Evolutionary conservation across 2,888 invertebrate species (phyloP), one percentile per base, ranked within the genome.

Genomic region (Spodoptera littoralis): DNA sequence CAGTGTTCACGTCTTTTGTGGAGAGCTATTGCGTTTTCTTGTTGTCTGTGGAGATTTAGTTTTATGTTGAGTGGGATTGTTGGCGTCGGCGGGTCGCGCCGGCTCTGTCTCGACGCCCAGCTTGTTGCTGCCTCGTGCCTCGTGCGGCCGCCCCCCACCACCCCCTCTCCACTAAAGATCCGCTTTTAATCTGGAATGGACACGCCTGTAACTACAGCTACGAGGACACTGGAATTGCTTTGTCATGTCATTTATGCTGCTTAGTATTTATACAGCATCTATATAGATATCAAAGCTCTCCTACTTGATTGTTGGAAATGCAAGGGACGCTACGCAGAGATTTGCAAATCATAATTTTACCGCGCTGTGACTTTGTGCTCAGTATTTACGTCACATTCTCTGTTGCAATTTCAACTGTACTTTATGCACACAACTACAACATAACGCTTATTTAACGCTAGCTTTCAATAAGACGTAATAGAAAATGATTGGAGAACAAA

Each of bases 11-110:
- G 81, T 84, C 76, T 65, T 77, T 68, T 86, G 85, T 85, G 81
- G 84, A 87, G 86, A 87, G 85, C 85, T 88, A 87, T 88, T 85
- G 84, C 84, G 82, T 85, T 87, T 84, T 84, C 85, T 86, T 79
- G 82, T 84, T 78, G 80, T 87, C 83, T 86, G 83, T 78, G 83
- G 81, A 88, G 89, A 86, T 89, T 90, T 90, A 90, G 89, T 90
- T 90, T 90, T 90, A 89, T 89, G 90, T 90, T 81, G 89, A 92
- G 92, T 90, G 87, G 89, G 87, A 87, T 88, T 84, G 86, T 76
- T 85, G 91, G 92, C 91, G 93, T 83, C 92, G 88, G 78, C 82
- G 84, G 81, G 92, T 83, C 92, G 92, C 90, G 90, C 85, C 90
- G 83, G 79, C 82, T 75, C 82, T 85, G 87, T 86, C 88, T 85